phyloP scores from a whole-genome alignment of 2,113 vertebrate species.

The Ia io region DNA sequence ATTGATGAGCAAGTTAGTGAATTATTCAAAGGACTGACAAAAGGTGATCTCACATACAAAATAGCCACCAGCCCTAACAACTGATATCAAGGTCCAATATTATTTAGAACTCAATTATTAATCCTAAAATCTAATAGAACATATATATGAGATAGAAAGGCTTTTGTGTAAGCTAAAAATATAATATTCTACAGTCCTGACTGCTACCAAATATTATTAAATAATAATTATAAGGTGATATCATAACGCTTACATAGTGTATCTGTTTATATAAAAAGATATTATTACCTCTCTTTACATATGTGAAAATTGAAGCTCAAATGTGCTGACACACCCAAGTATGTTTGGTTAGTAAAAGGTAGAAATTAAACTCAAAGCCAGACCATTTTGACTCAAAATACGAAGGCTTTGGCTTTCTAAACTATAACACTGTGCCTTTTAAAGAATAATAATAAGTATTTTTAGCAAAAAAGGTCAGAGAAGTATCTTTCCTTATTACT shows the following conservation, averaged over 20 bases:
- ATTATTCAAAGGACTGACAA: background rate
- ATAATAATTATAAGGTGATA: background rate
- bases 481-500: background rate
- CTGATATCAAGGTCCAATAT: background rate
- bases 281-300: background rate
- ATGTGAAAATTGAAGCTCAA: background rate
- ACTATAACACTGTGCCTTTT: background rate
- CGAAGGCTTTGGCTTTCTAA: background rate
- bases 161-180: background rate
- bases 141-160: background rate
- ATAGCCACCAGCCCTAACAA: background rate
- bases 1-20: background rate
- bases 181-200: background rate
- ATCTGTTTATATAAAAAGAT: background rate
- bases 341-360: background rate
- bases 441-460: background rate
- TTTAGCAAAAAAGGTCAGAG: background rate
- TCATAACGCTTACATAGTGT: background rate
- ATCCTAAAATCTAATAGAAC: background rate
- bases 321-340: background rate
- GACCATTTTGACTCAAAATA: background rate
- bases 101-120: background rate
- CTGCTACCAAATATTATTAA: background rate
- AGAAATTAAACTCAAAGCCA: background rate
- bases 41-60: background rate